Percentiles rank a stretch among this genome's conserved stretches.
phyloP scores from a whole-genome alignment of 2,888 invertebrate genomes.

The Drosophila pseudotakahashii region DNA sequence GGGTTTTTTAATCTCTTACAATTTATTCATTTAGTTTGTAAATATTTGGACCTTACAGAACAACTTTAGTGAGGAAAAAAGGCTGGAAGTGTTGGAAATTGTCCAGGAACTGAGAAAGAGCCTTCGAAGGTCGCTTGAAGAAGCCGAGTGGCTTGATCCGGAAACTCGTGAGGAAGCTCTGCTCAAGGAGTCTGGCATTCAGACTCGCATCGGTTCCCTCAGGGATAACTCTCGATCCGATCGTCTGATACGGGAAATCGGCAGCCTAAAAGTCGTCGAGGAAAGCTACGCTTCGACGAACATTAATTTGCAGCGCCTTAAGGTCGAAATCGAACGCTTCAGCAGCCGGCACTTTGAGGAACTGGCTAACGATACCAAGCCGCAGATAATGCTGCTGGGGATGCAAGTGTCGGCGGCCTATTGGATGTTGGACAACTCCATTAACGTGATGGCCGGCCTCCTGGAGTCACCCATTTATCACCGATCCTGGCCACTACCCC shows the following conservation, averaged over 20 bases:
- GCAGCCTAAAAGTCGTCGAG: constrained; percentile 58
- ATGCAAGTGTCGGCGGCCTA: constrained; percentile 79
- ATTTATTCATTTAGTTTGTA: too few relatives aligned
- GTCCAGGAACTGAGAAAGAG: constrained; percentile 74
- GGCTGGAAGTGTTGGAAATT: constrained; percentile 61
- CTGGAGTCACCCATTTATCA: constrained; percentile 76
- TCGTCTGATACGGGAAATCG: constrained; percentile 64
- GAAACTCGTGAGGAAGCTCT: constrained; percentile 74
- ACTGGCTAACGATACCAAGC: constrained; percentile 57
- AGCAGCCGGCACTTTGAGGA: constrained; percentile 59
- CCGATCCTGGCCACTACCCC: too few relatives aligned
- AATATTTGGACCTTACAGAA: constrained; percentile 45
- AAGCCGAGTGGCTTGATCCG: constrained; percentile 80
- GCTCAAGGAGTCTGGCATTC: constrained; percentile 70
- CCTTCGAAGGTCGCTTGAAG: constrained; percentile 59
- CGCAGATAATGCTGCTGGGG: constrained; percentile 64
- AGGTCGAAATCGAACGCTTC: constrained; percentile 60
- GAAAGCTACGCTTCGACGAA: constrained; percentile 67
- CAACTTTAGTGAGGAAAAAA: constrained; percentile 65
- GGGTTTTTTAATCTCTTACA: constrained; percentile 30
- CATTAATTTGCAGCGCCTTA: constrained; percentile 67
- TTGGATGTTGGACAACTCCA: constrained; percentile 79
- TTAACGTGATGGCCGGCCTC: constrained; percentile 80
- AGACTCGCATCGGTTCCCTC: constrained; percentile 63
- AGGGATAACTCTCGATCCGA: constrained; percentile 58